These are phyloP conservation scores for Phaethornis superciliosus DNA, from an alignment of 2,113 vertebrate genomes.

Conservation along the genomic window DNA sequence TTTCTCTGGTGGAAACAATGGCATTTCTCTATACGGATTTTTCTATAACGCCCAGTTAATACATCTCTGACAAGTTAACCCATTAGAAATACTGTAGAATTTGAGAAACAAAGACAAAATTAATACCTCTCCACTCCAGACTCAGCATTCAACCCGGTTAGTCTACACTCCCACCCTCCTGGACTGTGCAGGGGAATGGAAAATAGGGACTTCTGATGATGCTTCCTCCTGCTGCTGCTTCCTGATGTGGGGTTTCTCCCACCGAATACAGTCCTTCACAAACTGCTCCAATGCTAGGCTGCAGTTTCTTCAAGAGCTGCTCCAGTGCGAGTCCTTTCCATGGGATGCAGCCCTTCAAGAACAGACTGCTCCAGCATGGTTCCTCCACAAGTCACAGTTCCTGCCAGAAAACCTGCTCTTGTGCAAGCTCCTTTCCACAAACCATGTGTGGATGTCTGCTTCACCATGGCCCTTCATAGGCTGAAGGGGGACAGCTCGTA, in stretches of 20 bases:
- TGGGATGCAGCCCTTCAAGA: neutral
- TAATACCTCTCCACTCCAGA: fast-evolving
- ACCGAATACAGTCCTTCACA: neutral
- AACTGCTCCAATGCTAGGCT: neutral
- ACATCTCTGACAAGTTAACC: neutral
- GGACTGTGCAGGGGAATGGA: neutral
- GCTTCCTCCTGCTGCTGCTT: neutral
- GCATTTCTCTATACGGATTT: neutral
- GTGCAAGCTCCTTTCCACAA: fast-evolving
- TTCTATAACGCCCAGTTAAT: neutral
- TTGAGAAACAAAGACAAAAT: neutral
- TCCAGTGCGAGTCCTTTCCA: neutral
- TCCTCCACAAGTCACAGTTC: neutral
- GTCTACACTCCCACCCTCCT: neutral
- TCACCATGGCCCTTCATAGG: neutral
- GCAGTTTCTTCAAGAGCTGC: neutral
- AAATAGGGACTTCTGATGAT: neutral
- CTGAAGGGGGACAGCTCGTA: neutral
- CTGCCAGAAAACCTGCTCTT: neutral
- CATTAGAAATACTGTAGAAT: neutral
- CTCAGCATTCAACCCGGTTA: neutral
- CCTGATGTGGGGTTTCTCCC: neutral
- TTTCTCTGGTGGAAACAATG: neutral
- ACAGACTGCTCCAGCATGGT: neutral
- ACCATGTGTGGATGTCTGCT: neutral